Conservation (phyloP, 2,113 vertebrate species). For the Dinomys branickii region DNA sequence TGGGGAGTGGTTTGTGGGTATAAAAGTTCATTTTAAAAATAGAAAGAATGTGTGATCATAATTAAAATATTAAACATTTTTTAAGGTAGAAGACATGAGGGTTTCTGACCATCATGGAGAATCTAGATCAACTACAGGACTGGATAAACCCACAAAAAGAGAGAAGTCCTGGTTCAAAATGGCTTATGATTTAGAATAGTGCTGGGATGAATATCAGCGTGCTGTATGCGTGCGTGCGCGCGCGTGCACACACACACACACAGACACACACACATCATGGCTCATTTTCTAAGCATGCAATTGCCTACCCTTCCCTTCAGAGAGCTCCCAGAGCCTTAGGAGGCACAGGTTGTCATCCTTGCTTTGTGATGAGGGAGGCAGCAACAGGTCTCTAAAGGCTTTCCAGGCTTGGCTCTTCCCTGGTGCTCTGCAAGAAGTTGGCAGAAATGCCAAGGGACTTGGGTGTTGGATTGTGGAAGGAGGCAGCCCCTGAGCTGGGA, state of each 20-base stretch:
- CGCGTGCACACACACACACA: neutral
- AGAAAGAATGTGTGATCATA: neutral
- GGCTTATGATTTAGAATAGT: neutral
- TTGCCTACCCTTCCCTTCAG: neutral
- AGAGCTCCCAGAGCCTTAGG: neutral
- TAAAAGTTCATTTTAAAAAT: neutral
- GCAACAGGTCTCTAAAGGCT: neutral
- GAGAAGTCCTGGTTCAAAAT: neutral
- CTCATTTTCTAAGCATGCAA: neutral
- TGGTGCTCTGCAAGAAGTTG: neutral
- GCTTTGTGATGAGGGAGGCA: neutral
- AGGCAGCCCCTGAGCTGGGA: neutral
- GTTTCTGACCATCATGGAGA: neutral
- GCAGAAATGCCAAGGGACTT: neutral
- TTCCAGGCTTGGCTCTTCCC: neutral
- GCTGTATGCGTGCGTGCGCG: neutral
- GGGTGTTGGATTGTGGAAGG: neutral
- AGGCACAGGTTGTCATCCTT: neutral
- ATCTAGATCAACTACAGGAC: neutral
- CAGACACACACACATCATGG: fast-evolving
- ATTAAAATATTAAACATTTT: neutral
- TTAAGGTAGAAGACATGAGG: neutral
- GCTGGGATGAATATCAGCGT: fast-evolving
- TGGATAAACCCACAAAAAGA: neutral
- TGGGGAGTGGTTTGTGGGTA: neutral